Conservation (phyloP, 2,113 vertebrate genomes). For the Toxotes jaculatrix region DNA sequence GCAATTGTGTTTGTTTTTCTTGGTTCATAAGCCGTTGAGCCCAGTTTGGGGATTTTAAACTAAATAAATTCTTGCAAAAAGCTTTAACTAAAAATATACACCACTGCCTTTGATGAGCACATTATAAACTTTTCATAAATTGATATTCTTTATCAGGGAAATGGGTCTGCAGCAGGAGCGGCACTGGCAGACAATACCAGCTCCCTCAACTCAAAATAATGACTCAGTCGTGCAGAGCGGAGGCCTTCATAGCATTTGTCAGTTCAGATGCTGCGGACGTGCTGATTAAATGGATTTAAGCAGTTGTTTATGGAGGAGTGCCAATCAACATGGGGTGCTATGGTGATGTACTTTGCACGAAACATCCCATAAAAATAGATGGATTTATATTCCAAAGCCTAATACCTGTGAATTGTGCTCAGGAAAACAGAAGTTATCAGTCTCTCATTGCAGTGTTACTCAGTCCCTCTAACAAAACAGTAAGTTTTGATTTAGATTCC, state of each 20-base stretch:
- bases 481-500: background rate
- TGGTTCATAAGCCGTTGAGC: slow-evolving; percentile 8
- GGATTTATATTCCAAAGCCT: slow-evolving; percentile 49
- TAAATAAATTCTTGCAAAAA: background rate
- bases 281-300: slow-evolving; percentile 69
- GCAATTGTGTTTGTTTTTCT: background rate
- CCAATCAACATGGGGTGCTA: slow-evolving; percentile 42
- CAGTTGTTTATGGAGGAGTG: slow-evolving; percentile 47
- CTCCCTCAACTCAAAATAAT: slow-evolving; percentile 53
- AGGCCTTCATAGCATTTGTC: slow-evolving; percentile 54
- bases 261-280: slow-evolving; percentile 57
- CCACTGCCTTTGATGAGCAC: background rate
- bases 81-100: background rate
- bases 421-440: slow-evolving; percentile 9
- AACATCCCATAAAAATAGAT: slow-evolving; percentile 36
- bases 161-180: slow-evolving; percentile 33
- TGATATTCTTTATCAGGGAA: background rate
- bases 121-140: slow-evolving; percentile 17
- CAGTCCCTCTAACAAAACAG: slow-evolving; percentile 12
- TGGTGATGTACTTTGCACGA: slow-evolving; percentile 14
- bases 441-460: slow-evolving; percentile 3
- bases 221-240: slow-evolving; percentile 56
- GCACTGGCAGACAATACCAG: slow-evolving; percentile 54
- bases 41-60: slow-evolving; percentile 16
- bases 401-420: slow-evolving; percentile 38